Base-by-base conservation (phyloP, 2,797 vertebrate genomes). In the Psittacula derbiana region DNA sequence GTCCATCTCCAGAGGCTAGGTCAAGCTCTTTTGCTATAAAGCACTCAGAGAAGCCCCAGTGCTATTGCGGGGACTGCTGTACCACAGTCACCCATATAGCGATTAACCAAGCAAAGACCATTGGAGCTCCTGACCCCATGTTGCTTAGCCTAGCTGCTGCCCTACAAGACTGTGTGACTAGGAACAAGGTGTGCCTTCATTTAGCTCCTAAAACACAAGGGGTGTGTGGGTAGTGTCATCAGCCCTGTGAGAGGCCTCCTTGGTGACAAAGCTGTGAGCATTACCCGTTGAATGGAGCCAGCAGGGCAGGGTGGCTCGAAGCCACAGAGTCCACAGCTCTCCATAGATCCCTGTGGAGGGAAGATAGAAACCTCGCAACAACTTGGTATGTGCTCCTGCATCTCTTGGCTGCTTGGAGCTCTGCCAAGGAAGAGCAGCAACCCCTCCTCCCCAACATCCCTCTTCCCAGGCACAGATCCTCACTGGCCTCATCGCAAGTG, bases 271-370 rank as follows among this genome's bases (percentile, higher is more conserved):
- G 16, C 67, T 82, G 57, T 23, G 75, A 90, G 69, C 57, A 88
- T 97, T 97, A 99, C 99, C 91, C 72, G 94, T 88, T 98, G 97
- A 4, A 31, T 2, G 3, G 98, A 96, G 72, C 96, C 97, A 36
- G 57, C n/a, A 70, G 97, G 97, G 92, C 99, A 99, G 44, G 70
- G 8, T 1, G 98, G 98, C 69, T 97, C 95, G 0, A 33, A 16
- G 4, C 58, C 2, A 62, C 99, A 99, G 50, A 40, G 14, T 69
- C 98, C 98, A 23, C 99, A 99, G 44, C 85, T 95, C 4, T 88
- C 95, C 16, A 87, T 1, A 80, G 93, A 53, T 86, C 95, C 96
- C 99, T 99, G 96, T 93, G 61, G 57, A 94, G 31, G 70, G 75
- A 53, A 96, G 76, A 94, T 70, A 55, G 83, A 95, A 64, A 95